Base-by-base conservation (phyloP, 2,888 invertebrate genomes). In the Lasioglossum villosulum region DNA sequence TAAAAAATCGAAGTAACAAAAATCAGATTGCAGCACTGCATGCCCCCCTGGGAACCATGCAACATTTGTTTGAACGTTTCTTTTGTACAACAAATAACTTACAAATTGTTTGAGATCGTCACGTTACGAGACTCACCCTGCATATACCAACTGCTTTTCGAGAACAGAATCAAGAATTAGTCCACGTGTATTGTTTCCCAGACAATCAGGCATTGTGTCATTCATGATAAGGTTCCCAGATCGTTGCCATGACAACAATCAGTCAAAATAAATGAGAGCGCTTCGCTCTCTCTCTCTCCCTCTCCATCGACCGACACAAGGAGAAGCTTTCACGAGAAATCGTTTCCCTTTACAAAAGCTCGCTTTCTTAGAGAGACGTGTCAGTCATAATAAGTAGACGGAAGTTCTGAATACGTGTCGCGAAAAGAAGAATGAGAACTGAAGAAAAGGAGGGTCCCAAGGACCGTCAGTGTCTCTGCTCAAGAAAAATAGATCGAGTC, bases 401-500 rank as follows among this genome's bases (percentile, higher is more conserved):
- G 48, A 45, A 78, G 42, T 78, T 45, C 70, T 42, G 73, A 80
- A 75, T 37, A 66, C 70, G 76, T 66, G 78, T 37, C 23, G 27
- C n/a, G 74, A 23, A 75, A 74, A 37, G 68, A 45, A 75, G 59
- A 56, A 70, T 19, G 19, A 34, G 39, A 42, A 12, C 10, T 37
- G n/a, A 37, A 37, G 34, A 37, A 23, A 37, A 37, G 19, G 37
- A 23, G 19, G 68, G 68, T 23, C 4, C 4, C 37, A 12, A 23
- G 14, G 16, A 39, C 63, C 59, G 59, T 75, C 81, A 59, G 80
- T 66, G 84, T 80, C 79, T 76, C 59, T 16, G 16, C 45, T 19
- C 56, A 42, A 37, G 37, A 70, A 84, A 88, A 89, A 80, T 82
- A 81, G 73, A 82, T 88, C 79, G 70, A 45, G 68, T 76, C 79